Conservation (phyloP, 2,113 vertebrate genomes). For the Tylochromis polylepis region DNA sequence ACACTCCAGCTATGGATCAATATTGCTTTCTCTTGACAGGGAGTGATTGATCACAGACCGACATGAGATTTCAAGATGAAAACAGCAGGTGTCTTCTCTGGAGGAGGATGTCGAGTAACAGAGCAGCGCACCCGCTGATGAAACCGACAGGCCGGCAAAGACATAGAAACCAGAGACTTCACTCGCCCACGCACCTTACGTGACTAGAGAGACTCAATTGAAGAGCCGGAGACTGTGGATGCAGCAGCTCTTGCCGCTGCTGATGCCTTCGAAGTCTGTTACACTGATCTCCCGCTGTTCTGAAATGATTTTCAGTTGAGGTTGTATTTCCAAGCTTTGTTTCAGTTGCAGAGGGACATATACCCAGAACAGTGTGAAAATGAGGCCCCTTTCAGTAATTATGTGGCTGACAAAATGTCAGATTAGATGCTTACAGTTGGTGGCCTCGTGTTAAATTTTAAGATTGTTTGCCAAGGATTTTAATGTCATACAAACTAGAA, state of each 20-base stretch:
- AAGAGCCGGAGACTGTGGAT: conserved; percentile 41
- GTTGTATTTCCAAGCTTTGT: background rate
- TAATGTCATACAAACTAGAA: background rate
- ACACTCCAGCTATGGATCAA: conserved; percentile 46
- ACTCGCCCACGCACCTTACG: conserved; percentile 63
- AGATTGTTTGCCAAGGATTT: background rate
- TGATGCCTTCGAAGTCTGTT: conserved; percentile 39
- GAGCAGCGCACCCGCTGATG: conserved; percentile 54
- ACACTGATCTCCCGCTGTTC: conserved; percentile 34
- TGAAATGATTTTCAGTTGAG: conserved; percentile 36
- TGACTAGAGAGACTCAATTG: conserved; percentile 54
- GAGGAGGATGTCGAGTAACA: conserved; percentile 66
- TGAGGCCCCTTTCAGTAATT: background rate
- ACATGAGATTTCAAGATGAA: conserved; percentile 62
- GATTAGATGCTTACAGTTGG: background rate
- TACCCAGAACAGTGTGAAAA: conserved; percentile 11
- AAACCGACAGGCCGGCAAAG: conserved; percentile 61
- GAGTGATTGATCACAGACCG: conserved; percentile 64
- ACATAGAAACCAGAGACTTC: conserved; percentile 48
- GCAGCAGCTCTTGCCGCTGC: conserved; percentile 26
- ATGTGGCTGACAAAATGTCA: background rate
- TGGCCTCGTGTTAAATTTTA: background rate
- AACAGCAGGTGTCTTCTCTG: conserved; percentile 65
- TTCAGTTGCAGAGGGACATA: background rate
- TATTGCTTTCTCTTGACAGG: conserved; percentile 59